A percentile compares a stretch with the other conserved stretches of the same genome.
Evolutionary conservation across 1,140 invertebrate genomes (phyloP).

Genomic region (Contarinia nasturtii): DNA sequence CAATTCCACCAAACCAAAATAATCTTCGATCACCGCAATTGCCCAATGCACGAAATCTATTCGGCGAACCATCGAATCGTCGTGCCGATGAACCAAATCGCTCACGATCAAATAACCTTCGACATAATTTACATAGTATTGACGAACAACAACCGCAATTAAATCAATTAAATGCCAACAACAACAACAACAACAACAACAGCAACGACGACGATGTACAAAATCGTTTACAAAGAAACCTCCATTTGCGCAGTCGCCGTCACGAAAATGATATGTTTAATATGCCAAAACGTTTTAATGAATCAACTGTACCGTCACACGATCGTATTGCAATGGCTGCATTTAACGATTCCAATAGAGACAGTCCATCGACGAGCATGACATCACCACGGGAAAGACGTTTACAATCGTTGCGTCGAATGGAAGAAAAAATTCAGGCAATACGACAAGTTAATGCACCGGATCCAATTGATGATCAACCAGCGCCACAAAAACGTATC

Average conservation of each 20-base stretch:
- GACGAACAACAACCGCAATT: neutral
- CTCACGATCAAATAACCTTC: neutral
- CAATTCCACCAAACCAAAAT: conserved; percentile 7
- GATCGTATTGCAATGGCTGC: conserved; percentile 23
- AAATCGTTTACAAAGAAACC: conserved; percentile 17
- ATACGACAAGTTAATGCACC: conserved; percentile 8
- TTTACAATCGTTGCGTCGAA: conserved; percentile 20
- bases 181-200: neutral
- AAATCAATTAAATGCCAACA: neutral
- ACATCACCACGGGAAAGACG: conserved; percentile 15
- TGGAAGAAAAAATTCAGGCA: conserved; percentile 22
- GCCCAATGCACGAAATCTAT: neutral
- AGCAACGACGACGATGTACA: conserved; percentile 12
- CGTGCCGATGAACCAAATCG: neutral
- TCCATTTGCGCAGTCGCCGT: conserved; percentile 15
- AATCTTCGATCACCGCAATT: neutral
- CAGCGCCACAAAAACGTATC: conserved; percentile 23
- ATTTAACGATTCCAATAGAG: conserved; percentile 8
- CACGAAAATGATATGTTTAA: conserved; percentile 15
- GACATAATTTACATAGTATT: neutral
- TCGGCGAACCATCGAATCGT: neutral
- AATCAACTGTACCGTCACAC: conserved; percentile 6
- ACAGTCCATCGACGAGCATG: conserved; percentile 10
- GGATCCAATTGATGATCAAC: conserved; percentile 13
- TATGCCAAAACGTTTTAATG: conserved; percentile 20